Conservation (phyloP, 2,888 invertebrate species). For the Drosophila kanekoi region DNA sequence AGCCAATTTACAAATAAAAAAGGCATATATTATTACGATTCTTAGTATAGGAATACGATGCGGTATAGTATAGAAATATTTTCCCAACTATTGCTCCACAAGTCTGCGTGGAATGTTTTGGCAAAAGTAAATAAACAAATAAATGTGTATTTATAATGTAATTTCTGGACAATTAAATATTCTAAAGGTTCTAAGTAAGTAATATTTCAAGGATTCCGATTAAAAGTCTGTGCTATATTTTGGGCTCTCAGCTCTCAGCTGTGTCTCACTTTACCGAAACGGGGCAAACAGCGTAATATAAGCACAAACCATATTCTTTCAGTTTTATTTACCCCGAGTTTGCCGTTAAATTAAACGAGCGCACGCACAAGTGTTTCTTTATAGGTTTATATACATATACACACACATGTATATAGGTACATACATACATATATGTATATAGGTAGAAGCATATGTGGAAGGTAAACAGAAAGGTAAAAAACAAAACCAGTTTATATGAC, state of each 20-base stretch:
- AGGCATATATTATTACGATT: too few species aligned
- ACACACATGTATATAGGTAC: conserved; percentile 4
- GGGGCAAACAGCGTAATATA: conserved; percentile 19
- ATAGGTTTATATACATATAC: conserved; percentile 59
- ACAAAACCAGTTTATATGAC: conserved; percentile 43
- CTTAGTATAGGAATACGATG: too few species aligned
- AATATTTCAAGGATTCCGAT: conserved; percentile 1
- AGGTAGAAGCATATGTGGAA: conserved; percentile 60
- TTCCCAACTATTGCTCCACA: too few species aligned
- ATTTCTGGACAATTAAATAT: neutral
- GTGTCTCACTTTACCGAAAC: conserved; percentile 24
- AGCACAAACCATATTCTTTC: conserved; percentile 63
- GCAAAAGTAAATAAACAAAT: too few species aligned
- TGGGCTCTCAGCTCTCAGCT: conserved; percentile 21
- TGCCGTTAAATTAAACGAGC: conserved; percentile 68
- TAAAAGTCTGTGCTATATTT: neutral
- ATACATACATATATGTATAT: conserved; percentile 24
- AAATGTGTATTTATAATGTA: neutral
- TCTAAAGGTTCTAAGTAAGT: neutral
- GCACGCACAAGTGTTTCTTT: conserved; percentile 75
- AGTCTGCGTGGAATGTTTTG: too few species aligned
- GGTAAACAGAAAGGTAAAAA: conserved; percentile 36
- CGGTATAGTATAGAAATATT: too few species aligned
- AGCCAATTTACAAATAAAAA: too few species aligned
- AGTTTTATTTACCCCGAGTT: conserved; percentile 71